phyloP scores from a whole-genome alignment of 2,797 vertebrate species.

The Hydrocynus forskahlii region DNA sequence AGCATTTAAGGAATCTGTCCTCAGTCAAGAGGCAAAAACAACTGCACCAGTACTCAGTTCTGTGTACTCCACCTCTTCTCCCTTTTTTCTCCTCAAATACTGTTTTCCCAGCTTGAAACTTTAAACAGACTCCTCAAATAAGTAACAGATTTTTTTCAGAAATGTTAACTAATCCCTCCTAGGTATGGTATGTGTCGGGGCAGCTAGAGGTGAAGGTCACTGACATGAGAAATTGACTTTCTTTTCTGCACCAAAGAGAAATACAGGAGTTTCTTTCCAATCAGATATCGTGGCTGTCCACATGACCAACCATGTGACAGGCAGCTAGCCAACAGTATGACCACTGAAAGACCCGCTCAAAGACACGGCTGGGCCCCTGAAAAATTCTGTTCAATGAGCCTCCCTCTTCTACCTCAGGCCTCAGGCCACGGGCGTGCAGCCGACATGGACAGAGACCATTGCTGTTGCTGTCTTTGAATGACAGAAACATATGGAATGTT shows the following conservation, averaged over 20 bases:
- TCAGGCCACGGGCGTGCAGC: neutral
- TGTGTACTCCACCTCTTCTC: neutral
- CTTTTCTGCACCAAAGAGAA: neutral
- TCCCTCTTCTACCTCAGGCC: no score
- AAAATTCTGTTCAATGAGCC: neutral
- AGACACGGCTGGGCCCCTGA: neutral
- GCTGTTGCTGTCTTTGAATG: neutral
- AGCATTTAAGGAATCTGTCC: neutral
- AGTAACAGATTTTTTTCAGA: neutral
- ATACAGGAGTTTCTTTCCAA: neutral
- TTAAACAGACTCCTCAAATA: neutral
- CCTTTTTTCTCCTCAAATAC: neutral
- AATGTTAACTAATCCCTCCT: neutral
- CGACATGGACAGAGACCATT: neutral
- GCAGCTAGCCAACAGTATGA: neutral
- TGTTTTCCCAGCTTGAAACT: neutral
- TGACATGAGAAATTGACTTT: neutral
- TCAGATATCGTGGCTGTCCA: neutral
- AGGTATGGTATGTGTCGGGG: neutral
- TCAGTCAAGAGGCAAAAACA: neutral
- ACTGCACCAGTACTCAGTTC: no score
- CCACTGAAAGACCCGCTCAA: neutral
- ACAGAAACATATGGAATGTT: neutral
- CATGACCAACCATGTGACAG: neutral
- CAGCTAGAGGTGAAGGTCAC: constrained; percentile 6